A percentile compares a stretch with the other conserved stretches of the same genome.
Conservation (phyloP, 2,797 vertebrate genomes). For the Columba guinea region DNA sequence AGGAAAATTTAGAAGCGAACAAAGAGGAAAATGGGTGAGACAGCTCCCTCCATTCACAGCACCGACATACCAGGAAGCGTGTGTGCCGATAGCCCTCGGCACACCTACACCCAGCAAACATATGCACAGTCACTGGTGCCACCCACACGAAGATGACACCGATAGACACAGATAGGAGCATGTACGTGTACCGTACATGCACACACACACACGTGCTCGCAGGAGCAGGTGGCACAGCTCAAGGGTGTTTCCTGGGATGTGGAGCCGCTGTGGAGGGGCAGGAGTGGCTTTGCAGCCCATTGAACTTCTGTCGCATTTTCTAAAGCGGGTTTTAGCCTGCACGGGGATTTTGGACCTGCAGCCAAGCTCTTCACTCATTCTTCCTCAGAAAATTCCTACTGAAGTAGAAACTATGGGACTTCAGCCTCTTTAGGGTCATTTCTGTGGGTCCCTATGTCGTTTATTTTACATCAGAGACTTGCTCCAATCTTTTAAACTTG, state of each 20-base stretch:
- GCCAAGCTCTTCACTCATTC: neutral
- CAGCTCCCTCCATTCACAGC: neutral
- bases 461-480: neutral
- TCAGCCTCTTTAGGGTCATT: neutral
- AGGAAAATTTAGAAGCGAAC: neutral
- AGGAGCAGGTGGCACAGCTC: neutral
- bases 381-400: neutral
- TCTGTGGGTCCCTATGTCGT: accelerated
- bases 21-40: neutral
- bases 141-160: neutral
- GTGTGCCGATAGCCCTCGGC: neutral
- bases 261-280: neutral
- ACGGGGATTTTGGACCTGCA: neutral
- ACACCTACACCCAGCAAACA: slow-evolving; percentile 15
- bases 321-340: neutral
- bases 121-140: slow-evolving; percentile 7
- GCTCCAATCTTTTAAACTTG: neutral
- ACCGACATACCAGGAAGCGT: neutral
- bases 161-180: neutral
- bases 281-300: accelerated
- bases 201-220: neutral
- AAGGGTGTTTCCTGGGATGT: neutral
- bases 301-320: accelerated
- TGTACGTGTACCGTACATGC: neutral
- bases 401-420: neutral